Conservation (phyloP, 1,140 invertebrate species). For the Temnothorax curvispinosus region DNA sequence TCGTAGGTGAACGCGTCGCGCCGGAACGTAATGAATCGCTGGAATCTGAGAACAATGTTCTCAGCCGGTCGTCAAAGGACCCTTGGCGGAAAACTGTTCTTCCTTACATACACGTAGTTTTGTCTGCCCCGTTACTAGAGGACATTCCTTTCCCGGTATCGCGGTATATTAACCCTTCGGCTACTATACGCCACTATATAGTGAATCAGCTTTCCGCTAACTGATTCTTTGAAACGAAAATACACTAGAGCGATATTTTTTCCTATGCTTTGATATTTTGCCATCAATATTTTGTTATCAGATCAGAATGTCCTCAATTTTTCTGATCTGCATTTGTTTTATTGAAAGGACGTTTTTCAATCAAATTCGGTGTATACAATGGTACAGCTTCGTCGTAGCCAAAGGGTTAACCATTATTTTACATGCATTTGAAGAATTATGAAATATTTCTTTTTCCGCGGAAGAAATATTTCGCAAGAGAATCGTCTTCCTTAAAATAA, state of each 20-base stretch:
- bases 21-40: not conserved
- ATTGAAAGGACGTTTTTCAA: not conserved
- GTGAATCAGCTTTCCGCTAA: too few relatives aligned
- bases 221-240: not conserved
- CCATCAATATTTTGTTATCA: not conserved
- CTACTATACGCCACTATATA: not conserved
- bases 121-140: not conserved
- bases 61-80: not conserved
- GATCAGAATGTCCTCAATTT: not conserved
- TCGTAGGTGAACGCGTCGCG: slow-evolving; percentile 14
- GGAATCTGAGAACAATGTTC: slow-evolving; percentile 36
- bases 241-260: not conserved
- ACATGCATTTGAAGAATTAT: not conserved
- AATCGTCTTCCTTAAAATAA: not conserved
- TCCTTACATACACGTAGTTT: not conserved
- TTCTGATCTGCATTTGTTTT: not conserved
- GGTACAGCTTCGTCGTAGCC: not conserved
- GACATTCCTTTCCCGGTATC: not conserved
- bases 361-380: not conserved
- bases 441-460: not conserved
- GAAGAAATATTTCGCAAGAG: not conserved
- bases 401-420: not conserved
- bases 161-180: not conserved
- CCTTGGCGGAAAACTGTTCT: not conserved
- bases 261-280: not conserved